Percentiles rank a stretch among this genome's conserved stretches.
Conservation (phyloP, 2,113 vertebrate species). For the Conger conger region DNA sequence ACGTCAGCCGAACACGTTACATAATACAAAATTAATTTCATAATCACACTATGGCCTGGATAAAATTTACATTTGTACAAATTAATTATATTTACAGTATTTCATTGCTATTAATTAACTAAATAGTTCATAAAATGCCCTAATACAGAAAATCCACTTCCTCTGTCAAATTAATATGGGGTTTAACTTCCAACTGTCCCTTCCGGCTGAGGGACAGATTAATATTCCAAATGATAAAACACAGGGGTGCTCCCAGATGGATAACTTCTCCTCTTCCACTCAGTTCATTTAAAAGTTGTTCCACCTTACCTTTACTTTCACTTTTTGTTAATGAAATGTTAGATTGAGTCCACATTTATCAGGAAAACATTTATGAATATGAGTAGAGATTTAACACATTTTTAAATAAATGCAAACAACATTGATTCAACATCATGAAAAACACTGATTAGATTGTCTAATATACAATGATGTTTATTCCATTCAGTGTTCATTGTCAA, state of each 20-base stretch:
- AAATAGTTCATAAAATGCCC: slow-evolving; percentile 76
- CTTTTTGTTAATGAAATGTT: slow-evolving; percentile 56
- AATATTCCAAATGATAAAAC: slow-evolving; percentile 59
- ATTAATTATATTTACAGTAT: no score
- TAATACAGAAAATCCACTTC: slow-evolving; percentile 77
- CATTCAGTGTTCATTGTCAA: neutral
- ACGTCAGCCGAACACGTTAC: slow-evolving; percentile 51
- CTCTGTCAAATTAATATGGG: slow-evolving; percentile 72
- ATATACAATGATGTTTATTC: neutral
- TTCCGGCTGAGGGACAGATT: slow-evolving; percentile 81
- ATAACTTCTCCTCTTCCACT: slow-evolving; percentile 82
- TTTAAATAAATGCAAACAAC: no score
- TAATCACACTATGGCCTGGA: neutral
- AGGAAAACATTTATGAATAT: slow-evolving; percentile 40
- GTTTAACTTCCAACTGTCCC: slow-evolving; percentile 81
- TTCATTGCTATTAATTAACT: slow-evolving; percentile 79
- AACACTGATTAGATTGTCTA: neutral
- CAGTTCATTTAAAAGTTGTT: slow-evolving; percentile 79
- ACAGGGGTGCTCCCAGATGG: slow-evolving; percentile 83
- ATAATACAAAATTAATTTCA: neutral
- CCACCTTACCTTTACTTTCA: slow-evolving; percentile 78
- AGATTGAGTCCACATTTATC: no score
- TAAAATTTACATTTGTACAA: no score
- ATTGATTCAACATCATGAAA: neutral
- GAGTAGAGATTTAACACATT: slow-evolving; percentile 61